Evolutionary conservation across 2,888 invertebrate species (phyloP), one percentile per base, ranked within the genome.

Genomic region (Drosophila flavopinicola): DNA sequence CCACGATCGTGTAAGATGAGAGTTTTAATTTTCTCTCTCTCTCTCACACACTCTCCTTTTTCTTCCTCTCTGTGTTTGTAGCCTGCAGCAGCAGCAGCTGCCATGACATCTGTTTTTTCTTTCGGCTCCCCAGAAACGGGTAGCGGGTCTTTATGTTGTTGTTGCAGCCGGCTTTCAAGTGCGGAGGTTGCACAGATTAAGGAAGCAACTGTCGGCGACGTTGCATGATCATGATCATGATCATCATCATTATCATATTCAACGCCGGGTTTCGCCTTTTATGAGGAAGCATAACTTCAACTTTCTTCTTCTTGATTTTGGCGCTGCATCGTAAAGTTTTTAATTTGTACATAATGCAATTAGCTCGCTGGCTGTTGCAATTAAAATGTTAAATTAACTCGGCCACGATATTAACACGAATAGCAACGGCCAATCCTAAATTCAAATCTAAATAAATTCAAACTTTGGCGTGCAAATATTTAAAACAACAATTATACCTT

Each of bases 151-250:
- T 29, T 58, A 53, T 47, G 10, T 37, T 29, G 65, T 59, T 47
- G 45, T 15, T 68, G 68, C 75, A 75, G 75, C 75, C 70, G 75
- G 71, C 75, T 52, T 67, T 78, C 78, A 78, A 78, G 70, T 78
- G 78, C 74, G 77, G 79, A 79, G 78, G 78, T 79, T 74, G 82
- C 78, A 54, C 68, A 66, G 66, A 66, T 78, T 78, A 73, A 85
- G 85, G 79, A 85, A 79, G 76, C 76, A 59, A 64, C 58, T 73
- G 53, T 58, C 39, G 57, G 15, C 49, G 25, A 5, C 29, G 70
- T 74, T 72, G 74, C 74, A 72, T 74, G 69, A 69, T 69, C 53
- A 64, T 57, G 42, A 56, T 48, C 51, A 58, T 17, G 48, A 37
- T 3, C 20, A 23, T 6, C 51, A 56, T 68, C 17, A 52, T 67